phyloP scores from a whole-genome alignment of 2,888 invertebrate species.

The Aspidapion aeneum region DNA sequence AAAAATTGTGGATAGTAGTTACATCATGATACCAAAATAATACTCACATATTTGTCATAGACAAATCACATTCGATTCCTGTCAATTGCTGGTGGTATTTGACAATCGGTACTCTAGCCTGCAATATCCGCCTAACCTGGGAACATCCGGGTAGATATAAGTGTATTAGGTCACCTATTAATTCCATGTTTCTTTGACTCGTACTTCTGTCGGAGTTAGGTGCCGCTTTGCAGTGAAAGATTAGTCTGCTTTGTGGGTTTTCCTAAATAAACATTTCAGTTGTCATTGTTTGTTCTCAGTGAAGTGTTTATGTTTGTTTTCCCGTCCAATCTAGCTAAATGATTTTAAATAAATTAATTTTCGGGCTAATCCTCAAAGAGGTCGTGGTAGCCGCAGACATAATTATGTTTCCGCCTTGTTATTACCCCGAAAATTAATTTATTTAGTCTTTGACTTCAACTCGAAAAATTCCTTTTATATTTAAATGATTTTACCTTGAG shows the following conservation, averaged over 20 bases:
- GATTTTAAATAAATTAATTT: too few species aligned
- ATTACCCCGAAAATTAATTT: too few species aligned
- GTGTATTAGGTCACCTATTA: slow-evolving; percentile 68
- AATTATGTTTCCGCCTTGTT: too few species aligned
- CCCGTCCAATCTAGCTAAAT: too few species aligned
- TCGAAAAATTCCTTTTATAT: too few species aligned
- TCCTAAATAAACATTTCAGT: slow-evolving; percentile 32
- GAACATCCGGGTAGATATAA: slow-evolving; percentile 69
- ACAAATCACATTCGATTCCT: slow-evolving; percentile 80
- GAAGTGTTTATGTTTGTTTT: too few species aligned
- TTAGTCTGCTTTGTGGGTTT: slow-evolving; percentile 47
- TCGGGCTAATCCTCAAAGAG: too few species aligned
- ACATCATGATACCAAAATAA: too few species aligned
- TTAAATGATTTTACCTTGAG: too few species aligned
- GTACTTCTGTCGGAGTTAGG: slow-evolving; percentile 57
- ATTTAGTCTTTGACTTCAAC: too few species aligned
- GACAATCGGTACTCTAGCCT: slow-evolving; percentile 87
- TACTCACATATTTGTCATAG: slow-evolving; percentile 76
- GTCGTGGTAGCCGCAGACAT: too few species aligned
- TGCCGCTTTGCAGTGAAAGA: slow-evolving; percentile 62
- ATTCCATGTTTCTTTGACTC: slow-evolving; percentile 69
- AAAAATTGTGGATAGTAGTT: too few species aligned
- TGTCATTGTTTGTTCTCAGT: slow-evolving; percentile 2
- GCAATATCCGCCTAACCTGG: slow-evolving; percentile 68
- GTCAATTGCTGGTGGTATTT: slow-evolving; percentile 76